A percentile compares a stretch with the other conserved stretches of the same genome.
phyloP scores from a whole-genome alignment of 2,888 invertebrate genomes.

The Gastracanthus pulcherrimus region DNA sequence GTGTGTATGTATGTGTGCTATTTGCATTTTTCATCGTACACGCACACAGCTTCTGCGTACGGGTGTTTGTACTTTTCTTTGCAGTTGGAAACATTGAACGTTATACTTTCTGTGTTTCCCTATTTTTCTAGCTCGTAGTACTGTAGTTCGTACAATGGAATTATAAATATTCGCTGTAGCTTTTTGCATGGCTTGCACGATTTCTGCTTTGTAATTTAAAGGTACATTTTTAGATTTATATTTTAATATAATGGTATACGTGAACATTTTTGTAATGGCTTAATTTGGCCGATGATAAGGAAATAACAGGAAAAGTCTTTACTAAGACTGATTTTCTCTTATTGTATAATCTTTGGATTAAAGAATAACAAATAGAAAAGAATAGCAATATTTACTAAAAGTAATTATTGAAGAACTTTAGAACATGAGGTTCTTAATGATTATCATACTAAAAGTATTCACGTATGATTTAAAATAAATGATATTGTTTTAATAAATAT shows the following conservation, averaged over 20 bases:
- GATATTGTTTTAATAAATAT: not conserved
- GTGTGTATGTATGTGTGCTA: not conserved
- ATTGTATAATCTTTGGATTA: no score
- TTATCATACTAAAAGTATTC: not conserved
- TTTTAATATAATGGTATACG: not conserved
- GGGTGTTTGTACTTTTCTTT: not conserved
- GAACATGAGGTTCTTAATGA: no score
- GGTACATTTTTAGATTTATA: not conserved
- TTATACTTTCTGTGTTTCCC: not conserved
- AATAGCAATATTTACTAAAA: no score
- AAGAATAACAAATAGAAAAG: no score
- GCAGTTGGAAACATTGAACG: not conserved
- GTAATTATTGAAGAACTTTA: no score
- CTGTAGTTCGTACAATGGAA: not conserved
- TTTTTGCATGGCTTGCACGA: slow-evolving; percentile 7
- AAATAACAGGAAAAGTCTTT: not conserved
- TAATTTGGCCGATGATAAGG: not conserved
- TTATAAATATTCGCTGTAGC: not conserved
- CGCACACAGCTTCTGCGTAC: not conserved
- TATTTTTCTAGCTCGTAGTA: not conserved
- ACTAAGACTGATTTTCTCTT: no score
- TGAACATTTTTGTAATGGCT: slow-evolving; percentile 14
- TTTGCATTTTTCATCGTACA: not conserved
- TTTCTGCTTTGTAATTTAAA: not conserved
- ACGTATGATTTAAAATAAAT: not conserved